Percentiles rank a stretch among this genome's conserved stretches.
Conservation (phyloP, 2,888 invertebrate genomes). For the Temnothorax unifasciatus region DNA sequence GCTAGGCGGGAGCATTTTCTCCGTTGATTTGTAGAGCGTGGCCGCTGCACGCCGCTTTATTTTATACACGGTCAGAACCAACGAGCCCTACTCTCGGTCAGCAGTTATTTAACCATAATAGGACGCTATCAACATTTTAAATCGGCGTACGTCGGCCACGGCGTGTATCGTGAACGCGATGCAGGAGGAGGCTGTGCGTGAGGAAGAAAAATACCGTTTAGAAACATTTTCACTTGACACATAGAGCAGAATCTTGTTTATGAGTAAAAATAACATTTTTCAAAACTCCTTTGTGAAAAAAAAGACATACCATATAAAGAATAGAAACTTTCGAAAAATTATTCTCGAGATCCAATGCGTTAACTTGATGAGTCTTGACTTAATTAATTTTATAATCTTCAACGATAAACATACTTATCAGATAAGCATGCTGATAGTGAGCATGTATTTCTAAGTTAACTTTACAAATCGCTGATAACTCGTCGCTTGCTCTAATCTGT, state of each 20-base stretch:
- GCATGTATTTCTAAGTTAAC: not conserved
- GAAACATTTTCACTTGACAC: conserved; percentile 10
- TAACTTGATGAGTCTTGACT: no score
- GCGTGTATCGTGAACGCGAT: conserved; percentile 40
- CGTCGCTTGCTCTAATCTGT: not conserved
- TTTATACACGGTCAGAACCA: conserved; percentile 78
- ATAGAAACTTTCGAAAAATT: not conserved
- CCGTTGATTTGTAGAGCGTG: conserved; percentile 84
- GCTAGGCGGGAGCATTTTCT: conserved; percentile 76
- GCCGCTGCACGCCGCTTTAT: conserved; percentile 80
- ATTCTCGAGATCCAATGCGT: not conserved
- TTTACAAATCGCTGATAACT: conserved; percentile 15
- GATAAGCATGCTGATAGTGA: conserved; percentile 15
- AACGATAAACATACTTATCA: conserved; percentile 9
- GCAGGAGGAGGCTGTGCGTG: conserved; percentile 7
- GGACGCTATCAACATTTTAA: conserved; percentile 74
- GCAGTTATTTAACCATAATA: conserved; percentile 77
- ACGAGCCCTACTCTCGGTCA: conserved; percentile 50
- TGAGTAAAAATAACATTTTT: not conserved
- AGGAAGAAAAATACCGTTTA: conserved; percentile 15
- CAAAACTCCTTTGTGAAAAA: not conserved
- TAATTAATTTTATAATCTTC: not conserved
- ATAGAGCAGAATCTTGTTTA: not conserved
- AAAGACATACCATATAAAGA: not conserved
- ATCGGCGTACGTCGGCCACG: conserved; percentile 63